Conservation (phyloP, 1,140 invertebrate species). For the Mactra quadrangularis region DNA sequence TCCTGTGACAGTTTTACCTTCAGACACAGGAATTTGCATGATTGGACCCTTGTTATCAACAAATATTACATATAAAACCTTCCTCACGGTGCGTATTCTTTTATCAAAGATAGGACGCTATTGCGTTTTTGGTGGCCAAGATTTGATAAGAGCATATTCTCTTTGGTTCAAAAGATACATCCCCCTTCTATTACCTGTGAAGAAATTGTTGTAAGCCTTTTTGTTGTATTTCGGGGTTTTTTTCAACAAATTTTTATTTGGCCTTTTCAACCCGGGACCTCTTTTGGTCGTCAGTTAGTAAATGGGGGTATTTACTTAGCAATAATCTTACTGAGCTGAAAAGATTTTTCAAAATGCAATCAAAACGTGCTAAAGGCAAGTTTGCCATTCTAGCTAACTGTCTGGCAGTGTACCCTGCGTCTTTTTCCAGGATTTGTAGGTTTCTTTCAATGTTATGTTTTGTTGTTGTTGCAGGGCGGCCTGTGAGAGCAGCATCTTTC, state of each 20-base stretch:
- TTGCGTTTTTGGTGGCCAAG: neutral
- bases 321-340: neutral
- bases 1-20: constrained; percentile 11
- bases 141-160: constrained; percentile 13
- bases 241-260: neutral
- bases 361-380: constrained; percentile 1
- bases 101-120: neutral
- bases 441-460: too few relatives aligned
- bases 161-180: constrained; percentile 14
- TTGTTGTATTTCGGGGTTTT: neutral
- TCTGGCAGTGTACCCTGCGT: neutral
- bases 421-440: neutral
- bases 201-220: neutral
- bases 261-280: neutral
- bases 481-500: too few relatives aligned
- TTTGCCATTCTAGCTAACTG: constrained; percentile 12
- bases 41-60: constrained; percentile 16
- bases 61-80: constrained; percentile 10
- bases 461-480: too few relatives aligned
- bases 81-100: too few relatives aligned
- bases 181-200: neutral
- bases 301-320: constrained; percentile 18
- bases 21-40: neutral
- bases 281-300: too few relatives aligned
- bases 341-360: constrained; percentile 16